phyloP scores from a whole-genome alignment of 2,113 vertebrate species.

The Pheucticus melanocephalus region DNA sequence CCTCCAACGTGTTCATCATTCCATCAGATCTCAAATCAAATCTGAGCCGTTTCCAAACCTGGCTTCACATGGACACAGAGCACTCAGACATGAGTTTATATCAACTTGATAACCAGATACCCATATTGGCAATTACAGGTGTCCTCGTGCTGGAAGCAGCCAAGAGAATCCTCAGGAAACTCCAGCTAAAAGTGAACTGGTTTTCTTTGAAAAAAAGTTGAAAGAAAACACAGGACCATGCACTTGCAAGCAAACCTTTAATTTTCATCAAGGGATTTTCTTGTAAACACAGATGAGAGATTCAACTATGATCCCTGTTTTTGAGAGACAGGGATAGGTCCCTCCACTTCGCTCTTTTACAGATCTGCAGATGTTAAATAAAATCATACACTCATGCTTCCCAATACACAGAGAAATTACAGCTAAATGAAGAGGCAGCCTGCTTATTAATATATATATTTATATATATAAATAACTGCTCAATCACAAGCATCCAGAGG shows the following conservation, averaged over 20 bases:
- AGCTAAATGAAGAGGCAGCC: slow-evolving; percentile 1
- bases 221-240: slow-evolving; percentile 41
- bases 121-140: neutral
- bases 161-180: neutral
- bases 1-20: neutral
- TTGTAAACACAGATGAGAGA: slow-evolving; percentile 12
- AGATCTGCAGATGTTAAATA: slow-evolving; percentile 9
- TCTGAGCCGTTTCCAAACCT: neutral
- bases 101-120: fast-evolving
- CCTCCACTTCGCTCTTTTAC: slow-evolving; percentile 4
- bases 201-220: neutral
- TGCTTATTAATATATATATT: neutral
- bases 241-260: slow-evolving; percentile 60
- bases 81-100: neutral
- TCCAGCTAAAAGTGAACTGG: neutral
- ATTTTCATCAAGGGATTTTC: slow-evolving; percentile 33
- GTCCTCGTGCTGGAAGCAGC: neutral
- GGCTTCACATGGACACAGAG: neutral
- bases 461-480: slow-evolving; percentile 21
- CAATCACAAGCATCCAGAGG: slow-evolving; percentile 39
- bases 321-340: neutral
- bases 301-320: neutral
- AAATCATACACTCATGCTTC: slow-evolving; percentile 55
- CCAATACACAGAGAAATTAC: slow-evolving; percentile 23
- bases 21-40: neutral